Percentiles rank a stretch among this genome's conserved stretches.
Conservation (phyloP, 2,113 vertebrate genomes). For the Zosterops borbonicus region DNA sequence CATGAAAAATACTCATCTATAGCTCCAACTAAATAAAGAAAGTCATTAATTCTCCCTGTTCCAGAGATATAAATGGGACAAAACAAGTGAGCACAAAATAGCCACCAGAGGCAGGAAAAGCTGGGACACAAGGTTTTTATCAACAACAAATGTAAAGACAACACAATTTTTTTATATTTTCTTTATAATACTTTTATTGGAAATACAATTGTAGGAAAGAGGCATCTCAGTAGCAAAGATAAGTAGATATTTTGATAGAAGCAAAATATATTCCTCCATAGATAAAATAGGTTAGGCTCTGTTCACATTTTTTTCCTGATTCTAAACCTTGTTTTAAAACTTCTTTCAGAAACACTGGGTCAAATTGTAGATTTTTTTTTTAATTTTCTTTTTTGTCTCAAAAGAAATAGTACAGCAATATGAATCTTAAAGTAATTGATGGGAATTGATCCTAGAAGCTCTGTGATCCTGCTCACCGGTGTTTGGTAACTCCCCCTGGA, state of each 20-base stretch:
- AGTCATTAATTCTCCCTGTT: background rate
- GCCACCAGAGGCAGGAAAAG: background rate
- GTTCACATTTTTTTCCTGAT: background rate
- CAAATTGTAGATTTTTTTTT: background rate
- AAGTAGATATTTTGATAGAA: background rate
- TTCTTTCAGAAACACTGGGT: background rate
- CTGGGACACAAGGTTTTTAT: background rate
- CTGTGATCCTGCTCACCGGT: background rate
- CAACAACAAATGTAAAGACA: fast-evolving
- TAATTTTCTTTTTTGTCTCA: background rate
- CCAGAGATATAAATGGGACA: background rate
- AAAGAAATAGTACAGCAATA: background rate
- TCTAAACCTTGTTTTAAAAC: background rate
- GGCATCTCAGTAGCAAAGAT: background rate
- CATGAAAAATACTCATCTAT: background rate
- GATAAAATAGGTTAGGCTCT: background rate
- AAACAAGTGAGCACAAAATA: background rate
- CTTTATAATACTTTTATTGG: background rate
- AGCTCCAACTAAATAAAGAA: background rate
- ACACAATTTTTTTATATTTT: fast-evolving
- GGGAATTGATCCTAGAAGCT: background rate
- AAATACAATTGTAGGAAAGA: background rate
- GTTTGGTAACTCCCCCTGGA: background rate
- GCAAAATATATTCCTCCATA: background rate
- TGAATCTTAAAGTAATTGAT: background rate